Evolutionary conservation across 2,113 vertebrate species (phyloP).

Genomic region (Zingel zingel): DNA sequence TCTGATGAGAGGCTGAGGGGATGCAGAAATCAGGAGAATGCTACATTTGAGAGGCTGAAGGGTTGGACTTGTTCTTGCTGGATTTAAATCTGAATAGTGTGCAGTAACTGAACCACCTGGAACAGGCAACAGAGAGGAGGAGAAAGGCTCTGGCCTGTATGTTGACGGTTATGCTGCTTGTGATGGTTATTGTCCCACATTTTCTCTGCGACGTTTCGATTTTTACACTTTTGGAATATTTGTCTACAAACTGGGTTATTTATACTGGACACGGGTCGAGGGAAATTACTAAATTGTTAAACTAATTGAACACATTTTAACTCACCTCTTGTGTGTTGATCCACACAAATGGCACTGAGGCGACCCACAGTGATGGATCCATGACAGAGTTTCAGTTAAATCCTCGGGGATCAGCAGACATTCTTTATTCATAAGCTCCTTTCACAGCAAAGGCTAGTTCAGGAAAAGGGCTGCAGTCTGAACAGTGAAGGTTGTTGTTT

Average conservation of each 20-base stretch:
- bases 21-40: constrained; percentile 21
- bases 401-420: constrained; percentile 43
- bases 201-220: constrained; percentile 27
- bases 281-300: constrained; percentile 22
- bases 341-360: not conserved
- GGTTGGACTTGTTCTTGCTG: constrained; percentile 27
- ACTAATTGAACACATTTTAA: constrained; percentile 7
- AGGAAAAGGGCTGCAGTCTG: constrained; percentile 13
- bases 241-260: constrained; percentile 28
- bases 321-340: constrained; percentile 4
- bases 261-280: constrained; percentile 14
- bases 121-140: constrained; percentile 44
- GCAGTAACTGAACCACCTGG: constrained; percentile 63
- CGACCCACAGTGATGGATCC: constrained; percentile 15
- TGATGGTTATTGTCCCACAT: constrained; percentile 8
- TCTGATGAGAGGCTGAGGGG: not conserved
- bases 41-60: constrained; percentile 35
- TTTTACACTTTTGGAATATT: constrained; percentile 48
- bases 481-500: constrained; percentile 6
- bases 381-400: constrained; percentile 45
- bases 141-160: not conserved
- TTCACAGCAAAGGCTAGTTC: constrained; percentile 55
- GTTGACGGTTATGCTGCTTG: not conserved
- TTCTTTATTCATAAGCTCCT: constrained; percentile 58
- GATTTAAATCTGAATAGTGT: constrained; percentile 62